Evolutionary conservation across 2,113 vertebrate species (phyloP), one percentile per base, ranked within the genome.

Genomic region (Penelope pileata): DNA sequence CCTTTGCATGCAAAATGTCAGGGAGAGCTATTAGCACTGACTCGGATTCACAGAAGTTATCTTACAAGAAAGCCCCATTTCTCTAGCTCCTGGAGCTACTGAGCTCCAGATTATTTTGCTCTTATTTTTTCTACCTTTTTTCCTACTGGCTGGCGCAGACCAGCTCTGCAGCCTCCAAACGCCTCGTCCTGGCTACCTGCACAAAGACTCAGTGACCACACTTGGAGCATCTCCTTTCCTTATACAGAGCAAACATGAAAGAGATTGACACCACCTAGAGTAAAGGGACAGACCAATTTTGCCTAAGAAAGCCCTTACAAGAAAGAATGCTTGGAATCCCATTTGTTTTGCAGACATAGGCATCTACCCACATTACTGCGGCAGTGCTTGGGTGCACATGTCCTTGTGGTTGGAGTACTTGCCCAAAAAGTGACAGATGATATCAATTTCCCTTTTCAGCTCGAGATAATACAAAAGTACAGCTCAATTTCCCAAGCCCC

Each of bases 381-480:
- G 72, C 68, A 86, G 78, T 70, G 76, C 72, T 77, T 83, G 76
- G 83, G 24, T 83, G 72, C 83, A 77, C 23, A 29, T 9, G 34
- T 58, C 67, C 86, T 83, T 93, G 68, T 90, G 73, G 68, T 34
- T 74, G 50, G 18, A 90, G 32, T 53, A 88, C 48, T 80, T 69
- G 72, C 68, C 79, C 85, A 69, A 59, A 83, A 94, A 67, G 51
- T 74, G 75, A 88, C 79, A 91, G 90, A 81, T 59, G n/a, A 86
- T 76, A 77, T 70, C 86, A 12, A 83, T 77, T 77, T 94, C 45
- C 45, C 15, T 38, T 74, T 82, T 62, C 83, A 74, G 59, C 42
- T 77, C 3, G 3, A 90, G 48, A 48, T 48, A 88, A 90, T 42
- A 80, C 19, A 86, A 21, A 90, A 91, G 51, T n/a, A 59, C 34